A percentile compares a stretch with the other conserved stretches of the same genome.
These are phyloP conservation scores for Anser brachyrhynchus DNA, from an alignment of 2,113 vertebrate species.

Conservation along the genomic window DNA sequence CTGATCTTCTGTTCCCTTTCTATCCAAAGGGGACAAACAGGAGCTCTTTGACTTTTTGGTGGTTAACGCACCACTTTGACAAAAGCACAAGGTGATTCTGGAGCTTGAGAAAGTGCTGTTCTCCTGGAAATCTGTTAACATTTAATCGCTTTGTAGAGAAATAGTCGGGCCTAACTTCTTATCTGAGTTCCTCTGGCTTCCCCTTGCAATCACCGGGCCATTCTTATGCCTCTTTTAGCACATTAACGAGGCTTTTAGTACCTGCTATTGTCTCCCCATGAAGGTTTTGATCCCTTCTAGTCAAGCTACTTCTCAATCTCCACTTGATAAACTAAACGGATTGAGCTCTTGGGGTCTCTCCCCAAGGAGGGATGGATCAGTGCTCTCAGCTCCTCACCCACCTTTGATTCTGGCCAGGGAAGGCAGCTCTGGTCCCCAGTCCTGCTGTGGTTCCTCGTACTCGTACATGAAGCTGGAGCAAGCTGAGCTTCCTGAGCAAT, in stretches of 20 bases:
- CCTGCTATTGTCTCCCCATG: neutral
- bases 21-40: neutral
- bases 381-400: neutral
- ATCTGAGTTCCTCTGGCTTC: neutral
- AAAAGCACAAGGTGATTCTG: neutral
- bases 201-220: neutral
- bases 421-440: neutral
- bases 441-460: neutral
- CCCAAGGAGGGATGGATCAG: neutral
- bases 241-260: conserved; percentile 24
- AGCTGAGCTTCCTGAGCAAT: neutral
- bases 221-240: neutral
- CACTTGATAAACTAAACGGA: neutral
- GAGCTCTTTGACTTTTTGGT: neutral
- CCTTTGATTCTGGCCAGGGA: neutral
- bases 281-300: conserved; percentile 32
- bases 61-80: neutral
- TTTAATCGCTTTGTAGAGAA: neutral
- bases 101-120: neutral
- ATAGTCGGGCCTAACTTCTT: neutral
- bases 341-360: neutral
- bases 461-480: neutral
- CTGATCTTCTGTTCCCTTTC: neutral
- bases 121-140: neutral
- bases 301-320: conserved; percentile 1